Percentiles rank a stretch among this genome's conserved stretches.
phyloP scores from a whole-genome alignment of 2,113 vertebrate species.

The Colistium nudipinnis region DNA sequence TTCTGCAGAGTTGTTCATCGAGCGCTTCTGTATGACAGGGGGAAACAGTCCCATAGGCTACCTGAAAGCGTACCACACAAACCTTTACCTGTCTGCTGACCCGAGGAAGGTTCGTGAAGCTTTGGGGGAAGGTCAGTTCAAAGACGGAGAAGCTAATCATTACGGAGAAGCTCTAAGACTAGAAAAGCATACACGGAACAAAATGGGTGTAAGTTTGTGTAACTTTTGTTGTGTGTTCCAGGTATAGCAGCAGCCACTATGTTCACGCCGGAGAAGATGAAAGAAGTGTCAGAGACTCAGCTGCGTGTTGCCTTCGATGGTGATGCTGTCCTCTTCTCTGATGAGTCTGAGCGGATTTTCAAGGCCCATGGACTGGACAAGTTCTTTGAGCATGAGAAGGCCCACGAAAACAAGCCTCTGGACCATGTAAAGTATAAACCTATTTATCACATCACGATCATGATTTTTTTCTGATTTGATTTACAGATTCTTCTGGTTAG shows the following conservation, averaged over 20 bases:
- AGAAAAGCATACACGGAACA: neutral
- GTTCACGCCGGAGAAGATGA: slow-evolving; percentile 89
- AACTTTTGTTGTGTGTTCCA: slow-evolving; percentile 46
- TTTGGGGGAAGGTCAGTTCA: slow-evolving; percentile 89
- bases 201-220: neutral
- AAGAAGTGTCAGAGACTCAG: slow-evolving; percentile 88
- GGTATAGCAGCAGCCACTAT: slow-evolving; percentile 96
- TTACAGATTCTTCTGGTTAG: no score
- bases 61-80: slow-evolving; percentile 95
- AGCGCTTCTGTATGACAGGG: slow-evolving; percentile 96
- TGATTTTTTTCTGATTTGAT: no score
- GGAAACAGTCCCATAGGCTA: slow-evolving; percentile 95
- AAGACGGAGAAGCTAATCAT: neutral
- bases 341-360: slow-evolving; percentile 94
- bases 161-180: neutral
- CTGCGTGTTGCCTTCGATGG: slow-evolving; percentile 95
- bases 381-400: slow-evolving; percentile 94
- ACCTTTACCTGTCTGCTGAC: slow-evolving; percentile 95
- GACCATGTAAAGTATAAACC: slow-evolving; percentile 86
- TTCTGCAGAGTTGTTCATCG: slow-evolving; percentile 89
- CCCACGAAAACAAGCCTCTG: slow-evolving; percentile 92
- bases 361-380: slow-evolving; percentile 93
- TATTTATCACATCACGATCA: no score
- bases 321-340: slow-evolving; percentile 93
- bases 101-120: slow-evolving; percentile 91